Base-by-base conservation (phyloP, 2,797 vertebrate species). In the Cirrhinus mrigala region DNA sequence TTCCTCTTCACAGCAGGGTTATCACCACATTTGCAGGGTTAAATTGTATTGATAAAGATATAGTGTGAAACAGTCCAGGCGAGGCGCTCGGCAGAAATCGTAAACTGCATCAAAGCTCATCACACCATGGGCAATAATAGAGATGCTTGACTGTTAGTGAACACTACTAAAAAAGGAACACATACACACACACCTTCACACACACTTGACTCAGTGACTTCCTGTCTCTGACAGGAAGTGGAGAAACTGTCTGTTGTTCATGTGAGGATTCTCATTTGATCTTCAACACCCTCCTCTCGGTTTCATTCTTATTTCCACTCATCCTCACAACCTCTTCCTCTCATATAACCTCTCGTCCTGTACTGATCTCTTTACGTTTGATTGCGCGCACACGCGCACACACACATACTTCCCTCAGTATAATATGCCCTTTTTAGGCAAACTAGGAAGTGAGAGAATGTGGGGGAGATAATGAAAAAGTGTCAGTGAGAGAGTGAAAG, bases 181-280 rank as follows among this genome's bases (percentile, higher is more conserved):
- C 33, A 66, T 15, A 9, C 48, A 73, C 70, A 20, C 56, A 24
- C 58, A 44, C 52, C 20, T 11, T 5, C 58, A 64, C 60, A 64
- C 60, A 64, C 60, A 64, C 60, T 37, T 89, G 87, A 83, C 68
- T 74, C 52, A 29, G 60, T 64, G 69, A 85, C 85, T 85, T 82
- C 77, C 68, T 84, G 60, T 77, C 60, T 64, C 20, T 80, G 71
- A 74, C 88, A 90, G 87, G 86, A 86, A 88, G 83, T 84, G 73
- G 77, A 82, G 71, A 84, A 82, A 79, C 83, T 56, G 84, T 86
- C 70, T 83, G 64, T 60, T 62, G 74, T 16, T 56, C 11, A 66
- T 66, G 37, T 58, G 46, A 48, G 44, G 9, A 78, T 44, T 69
- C 24, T 82, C 16, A 48, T 64, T 33, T 79, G 16, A 73, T 66